These are phyloP conservation scores for Eupithecia pulchellata DNA, from an alignment of 2,888 invertebrate genomes.

Conservation along the genomic window DNA sequence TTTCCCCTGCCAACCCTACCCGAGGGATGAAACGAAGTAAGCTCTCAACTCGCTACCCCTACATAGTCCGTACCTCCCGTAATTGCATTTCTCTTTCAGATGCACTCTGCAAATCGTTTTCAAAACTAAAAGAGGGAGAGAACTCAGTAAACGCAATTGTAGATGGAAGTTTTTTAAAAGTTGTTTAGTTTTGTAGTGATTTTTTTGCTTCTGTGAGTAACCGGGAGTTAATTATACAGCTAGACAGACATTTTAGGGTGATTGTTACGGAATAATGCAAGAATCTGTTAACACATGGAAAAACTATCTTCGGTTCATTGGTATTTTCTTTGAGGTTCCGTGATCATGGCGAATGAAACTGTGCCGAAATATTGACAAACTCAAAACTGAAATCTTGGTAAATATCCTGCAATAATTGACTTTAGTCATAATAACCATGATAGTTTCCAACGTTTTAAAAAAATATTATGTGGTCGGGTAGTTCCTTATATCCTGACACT, in stretches of 20 bases:
- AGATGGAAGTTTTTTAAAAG: not conserved
- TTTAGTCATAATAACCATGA: too few species aligned
- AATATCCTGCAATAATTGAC: too few species aligned
- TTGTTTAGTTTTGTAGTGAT: not conserved
- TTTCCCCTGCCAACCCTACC: not conserved
- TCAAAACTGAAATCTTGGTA: too few species aligned
- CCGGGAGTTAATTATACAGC: not conserved
- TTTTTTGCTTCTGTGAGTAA: not conserved
- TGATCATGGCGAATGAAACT: too few species aligned
- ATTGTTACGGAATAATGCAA: too few species aligned
- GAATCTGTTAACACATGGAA: too few species aligned
- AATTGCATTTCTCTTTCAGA: not conserved
- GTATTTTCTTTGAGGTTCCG: too few species aligned
- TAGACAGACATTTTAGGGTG: not conserved
- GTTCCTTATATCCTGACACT: not conserved
- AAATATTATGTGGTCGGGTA: not conserved
- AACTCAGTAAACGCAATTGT: not conserved
- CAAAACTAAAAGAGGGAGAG: not conserved
- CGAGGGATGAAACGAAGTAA: conserved; percentile 2
- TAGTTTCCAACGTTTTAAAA: too few species aligned
- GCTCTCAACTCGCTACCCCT: not conserved
- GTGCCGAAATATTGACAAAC: too few species aligned
- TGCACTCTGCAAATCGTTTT: not conserved
- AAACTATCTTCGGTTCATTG: too few species aligned
- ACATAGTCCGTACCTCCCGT: not conserved